phyloP scores from a whole-genome alignment of 2,797 vertebrate species.

The Argyrosomus regius region DNA sequence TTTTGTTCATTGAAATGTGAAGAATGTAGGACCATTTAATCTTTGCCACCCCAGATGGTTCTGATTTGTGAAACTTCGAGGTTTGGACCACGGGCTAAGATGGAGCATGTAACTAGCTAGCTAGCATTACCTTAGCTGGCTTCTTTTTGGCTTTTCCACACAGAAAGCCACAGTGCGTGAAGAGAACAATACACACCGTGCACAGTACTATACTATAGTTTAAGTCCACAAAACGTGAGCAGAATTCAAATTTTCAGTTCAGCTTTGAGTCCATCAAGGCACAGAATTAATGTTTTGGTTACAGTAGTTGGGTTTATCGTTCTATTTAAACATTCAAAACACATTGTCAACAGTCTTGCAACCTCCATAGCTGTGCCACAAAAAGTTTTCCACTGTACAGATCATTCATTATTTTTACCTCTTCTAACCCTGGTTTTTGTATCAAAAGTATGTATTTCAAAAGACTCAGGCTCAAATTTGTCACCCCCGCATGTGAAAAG shows the following conservation, averaged over 20 bases:
- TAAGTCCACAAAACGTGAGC: neutral
- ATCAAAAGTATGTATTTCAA: conserved; percentile 18
- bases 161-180: too few species aligned
- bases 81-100: too few species aligned
- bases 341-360: conserved; percentile 10
- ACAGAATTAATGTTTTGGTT: conserved; percentile 40
- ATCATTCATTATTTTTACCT: conserved; percentile 24
- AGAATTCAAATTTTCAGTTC: conserved; percentile 11
- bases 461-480: conserved; percentile 28
- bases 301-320: conserved; percentile 22
- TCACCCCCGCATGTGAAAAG: conserved; percentile 34
- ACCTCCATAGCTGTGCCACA: conserved; percentile 3
- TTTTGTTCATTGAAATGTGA: too few species aligned
- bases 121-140: too few species aligned
- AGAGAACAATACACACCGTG: neutral
- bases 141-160: too few species aligned
- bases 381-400: neutral
- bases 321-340: conserved; percentile 25
- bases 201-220: neutral
- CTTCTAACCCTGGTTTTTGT: neutral
- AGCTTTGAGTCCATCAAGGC: conserved; percentile 4
- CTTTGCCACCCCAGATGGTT: too few species aligned
- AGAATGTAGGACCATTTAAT: too few species aligned
- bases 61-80: too few species aligned
- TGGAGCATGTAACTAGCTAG: too few species aligned